Percentiles rank a stretch among this genome's conserved stretches.
These are phyloP conservation scores for Myotis yumanensis DNA, from an alignment of 2,113 vertebrate genomes.

Conservation along the genomic window DNA sequence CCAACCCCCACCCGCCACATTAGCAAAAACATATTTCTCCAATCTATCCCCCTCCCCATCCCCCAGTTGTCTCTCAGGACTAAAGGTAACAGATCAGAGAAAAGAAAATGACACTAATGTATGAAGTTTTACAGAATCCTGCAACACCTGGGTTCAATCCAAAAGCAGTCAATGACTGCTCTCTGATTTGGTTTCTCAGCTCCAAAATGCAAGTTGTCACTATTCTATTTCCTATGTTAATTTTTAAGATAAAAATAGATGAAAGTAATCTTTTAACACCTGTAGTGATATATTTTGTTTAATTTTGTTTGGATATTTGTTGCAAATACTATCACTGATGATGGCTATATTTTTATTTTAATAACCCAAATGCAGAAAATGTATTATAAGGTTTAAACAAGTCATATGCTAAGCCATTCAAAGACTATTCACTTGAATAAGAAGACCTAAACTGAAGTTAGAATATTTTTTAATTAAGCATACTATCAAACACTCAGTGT, in stretches of 20 bases:
- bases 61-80: neutral
- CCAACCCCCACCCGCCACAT: neutral
- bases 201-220: neutral
- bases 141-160: neutral
- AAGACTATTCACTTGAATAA: neutral
- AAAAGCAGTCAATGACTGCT: neutral
- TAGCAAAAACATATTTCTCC: neutral
- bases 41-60: neutral
- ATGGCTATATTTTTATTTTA: conserved; percentile 47
- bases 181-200: neutral
- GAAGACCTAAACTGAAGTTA: neutral
- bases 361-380: conserved; percentile 25
- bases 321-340: conserved; percentile 18
- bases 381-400: conserved; percentile 32
- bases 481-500: neutral
- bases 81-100: neutral
- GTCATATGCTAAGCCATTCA: neutral
- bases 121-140: neutral
- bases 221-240: neutral
- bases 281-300: neutral
- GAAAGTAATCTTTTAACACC: neutral
- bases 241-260: conserved; percentile 26
- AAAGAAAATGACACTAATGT: neutral
- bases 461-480: neutral
- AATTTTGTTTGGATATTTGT: neutral